Evolutionary conservation across 2,797 vertebrate species (phyloP).

Genomic region (Eutrigla gurnardus): DNA sequence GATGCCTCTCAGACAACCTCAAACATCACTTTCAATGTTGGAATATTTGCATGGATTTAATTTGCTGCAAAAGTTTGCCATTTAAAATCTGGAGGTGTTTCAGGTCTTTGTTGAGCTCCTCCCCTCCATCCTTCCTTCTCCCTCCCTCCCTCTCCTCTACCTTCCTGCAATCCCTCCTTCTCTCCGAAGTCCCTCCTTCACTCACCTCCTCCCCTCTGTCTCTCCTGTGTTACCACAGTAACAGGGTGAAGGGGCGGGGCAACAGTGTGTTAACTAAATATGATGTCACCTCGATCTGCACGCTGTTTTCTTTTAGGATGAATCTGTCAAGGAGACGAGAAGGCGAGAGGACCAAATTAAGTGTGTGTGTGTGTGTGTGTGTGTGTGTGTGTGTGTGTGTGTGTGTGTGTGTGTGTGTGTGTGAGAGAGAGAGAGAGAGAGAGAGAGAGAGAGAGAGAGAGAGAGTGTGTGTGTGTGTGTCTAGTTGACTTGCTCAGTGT

Average conservation of each 20-base stretch:
- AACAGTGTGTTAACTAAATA: conserved; percentile 13
- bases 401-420: conserved; percentile 16
- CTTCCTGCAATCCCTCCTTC: not conserved
- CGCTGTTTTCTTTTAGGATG: not conserved
- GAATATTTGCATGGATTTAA: too few species aligned
- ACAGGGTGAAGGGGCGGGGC: conserved; percentile 27
- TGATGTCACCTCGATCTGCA: conserved; percentile 27
- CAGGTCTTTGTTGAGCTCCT: not conserved
- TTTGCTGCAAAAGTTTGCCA: too few species aligned
- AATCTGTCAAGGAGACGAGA: not conserved
- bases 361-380: conserved; percentile 11
- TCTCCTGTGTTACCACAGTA: conserved; percentile 44
- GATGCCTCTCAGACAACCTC: too few species aligned
- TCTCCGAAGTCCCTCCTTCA: not conserved
- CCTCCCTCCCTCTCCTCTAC: too few species aligned
- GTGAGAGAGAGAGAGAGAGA: too few species aligned
- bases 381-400: not conserved
- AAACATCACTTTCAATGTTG: too few species aligned
- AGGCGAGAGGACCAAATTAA: not conserved
- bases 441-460: too few species aligned
- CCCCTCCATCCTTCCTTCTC: not conserved
- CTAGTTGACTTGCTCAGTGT: not conserved
- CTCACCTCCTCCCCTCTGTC: not conserved
- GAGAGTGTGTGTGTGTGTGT: conserved; percentile 13
- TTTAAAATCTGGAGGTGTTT: too few species aligned